Evolutionary conservation across 2,888 invertebrate genomes (phyloP).

Genomic region (Drosophila aldrichi): DNA sequence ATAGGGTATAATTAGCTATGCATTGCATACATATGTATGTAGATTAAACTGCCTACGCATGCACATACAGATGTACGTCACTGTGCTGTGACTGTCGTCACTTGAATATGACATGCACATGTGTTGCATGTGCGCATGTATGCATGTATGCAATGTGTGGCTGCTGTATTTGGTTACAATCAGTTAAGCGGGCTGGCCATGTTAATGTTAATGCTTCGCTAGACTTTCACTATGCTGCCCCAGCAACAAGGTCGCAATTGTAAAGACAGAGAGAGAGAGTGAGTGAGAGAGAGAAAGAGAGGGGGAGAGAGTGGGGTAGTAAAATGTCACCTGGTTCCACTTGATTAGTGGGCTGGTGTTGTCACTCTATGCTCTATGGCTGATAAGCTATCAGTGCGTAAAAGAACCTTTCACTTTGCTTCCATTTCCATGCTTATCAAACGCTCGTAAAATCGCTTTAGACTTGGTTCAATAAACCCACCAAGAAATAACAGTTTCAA

Average conservation of each 20-base stretch:
- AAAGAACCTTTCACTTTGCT: conserved; percentile 68
- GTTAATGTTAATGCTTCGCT: conserved; percentile 49
- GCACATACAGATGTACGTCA: conserved; percentile 22
- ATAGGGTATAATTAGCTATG: conserved; percentile 10
- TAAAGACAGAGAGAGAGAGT: conserved; percentile 4
- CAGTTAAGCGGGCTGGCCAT: conserved; percentile 31
- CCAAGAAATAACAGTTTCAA: conserved; percentile 13
- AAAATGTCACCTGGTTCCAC: conserved; percentile 9
- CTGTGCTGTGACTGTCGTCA: conserved; percentile 19
- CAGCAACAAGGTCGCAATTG: conserved; percentile 24
- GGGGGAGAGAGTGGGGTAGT: neutral
- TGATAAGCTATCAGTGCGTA: conserved; percentile 54
- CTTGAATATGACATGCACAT: conserved; percentile 18
- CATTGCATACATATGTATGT: conserved; percentile 3
- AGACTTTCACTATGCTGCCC: conserved; percentile 58
- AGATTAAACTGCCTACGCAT: conserved; percentile 13
- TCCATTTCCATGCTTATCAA: conserved; percentile 46
- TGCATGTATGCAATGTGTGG: neutral
- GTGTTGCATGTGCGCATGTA: neutral
- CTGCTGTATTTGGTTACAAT: conserved; percentile 52
- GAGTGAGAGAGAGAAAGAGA: neutral
- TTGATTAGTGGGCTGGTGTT: conserved; percentile 22
- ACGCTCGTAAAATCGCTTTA: conserved; percentile 9
- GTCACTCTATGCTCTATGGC: neutral
- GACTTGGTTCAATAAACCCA: conserved; percentile 68